These are phyloP conservation scores for Melanophora roralis DNA, from an alignment of 2,888 invertebrate genomes.

Conservation along the genomic window DNA sequence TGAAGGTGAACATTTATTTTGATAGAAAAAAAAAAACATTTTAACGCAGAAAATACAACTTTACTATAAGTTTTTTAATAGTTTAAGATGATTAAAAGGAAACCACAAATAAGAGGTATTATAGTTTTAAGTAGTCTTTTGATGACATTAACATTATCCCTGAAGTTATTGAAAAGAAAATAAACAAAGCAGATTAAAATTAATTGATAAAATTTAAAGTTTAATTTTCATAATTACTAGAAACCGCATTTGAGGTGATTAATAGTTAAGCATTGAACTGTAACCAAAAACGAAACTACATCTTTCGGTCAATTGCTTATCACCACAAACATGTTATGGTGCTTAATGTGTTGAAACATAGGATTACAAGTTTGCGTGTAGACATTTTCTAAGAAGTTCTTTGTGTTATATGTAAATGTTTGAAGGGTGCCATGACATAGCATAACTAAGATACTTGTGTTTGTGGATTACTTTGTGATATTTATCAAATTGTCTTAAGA, in stretches of 20 bases:
- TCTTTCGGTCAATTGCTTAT: conserved; percentile 62
- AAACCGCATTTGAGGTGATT: conserved; percentile 40
- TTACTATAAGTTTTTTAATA: not conserved
- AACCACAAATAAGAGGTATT: not conserved
- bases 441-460: too few relatives aligned
- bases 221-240: conserved; percentile 21
- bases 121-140: not conserved
- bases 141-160: not conserved
- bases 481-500: too few relatives aligned
- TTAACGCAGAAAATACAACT: not conserved
- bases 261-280: conserved; percentile 62
- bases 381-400: too few relatives aligned
- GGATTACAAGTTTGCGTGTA: too few relatives aligned
- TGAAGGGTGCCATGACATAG: too few relatives aligned
- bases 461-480: too few relatives aligned
- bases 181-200: conserved; percentile 12
- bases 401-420: too few relatives aligned
- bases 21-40: not conserved
- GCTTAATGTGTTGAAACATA: too few relatives aligned
- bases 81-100: not conserved
- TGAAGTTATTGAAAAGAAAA: not conserved
- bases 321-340: conserved; percentile 13
- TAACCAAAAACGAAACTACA: conserved; percentile 62
- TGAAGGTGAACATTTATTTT: not conserved
- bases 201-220: conserved; percentile 20